phyloP scores from a whole-genome alignment of 2,113 vertebrate genomes.

The Alectura lathami region DNA sequence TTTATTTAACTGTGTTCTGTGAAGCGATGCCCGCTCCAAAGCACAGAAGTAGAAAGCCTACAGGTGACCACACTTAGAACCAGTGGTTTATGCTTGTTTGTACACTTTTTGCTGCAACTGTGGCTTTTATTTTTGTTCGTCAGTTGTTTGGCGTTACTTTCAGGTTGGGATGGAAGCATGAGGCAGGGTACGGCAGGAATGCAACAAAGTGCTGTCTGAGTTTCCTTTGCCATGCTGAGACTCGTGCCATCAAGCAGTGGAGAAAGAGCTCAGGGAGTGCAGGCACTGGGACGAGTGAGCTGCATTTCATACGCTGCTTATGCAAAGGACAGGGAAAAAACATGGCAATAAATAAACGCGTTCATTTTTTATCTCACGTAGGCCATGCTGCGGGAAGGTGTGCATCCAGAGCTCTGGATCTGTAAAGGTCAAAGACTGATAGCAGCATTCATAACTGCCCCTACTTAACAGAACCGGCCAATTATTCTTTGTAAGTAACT shows the following conservation, averaged over 20 bases:
- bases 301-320: neutral
- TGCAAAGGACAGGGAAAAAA: neutral
- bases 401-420: neutral
- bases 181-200: neutral
- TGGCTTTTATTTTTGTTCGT: accelerated
- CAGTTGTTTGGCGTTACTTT: neutral
- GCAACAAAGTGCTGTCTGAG: accelerated
- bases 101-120: accelerated
- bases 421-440: conserved; percentile 52
- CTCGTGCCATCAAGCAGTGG: neutral
- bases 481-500: neutral
- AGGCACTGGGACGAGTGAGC: neutral
- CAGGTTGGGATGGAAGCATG: accelerated
- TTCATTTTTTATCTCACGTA: neutral
- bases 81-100: accelerated
- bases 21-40: neutral
- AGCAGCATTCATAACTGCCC: conserved; percentile 9
- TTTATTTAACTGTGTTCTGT: accelerated
- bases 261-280: neutral
- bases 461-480: neutral
- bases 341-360: neutral
- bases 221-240: neutral
- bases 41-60: neutral
- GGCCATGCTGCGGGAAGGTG: conserved; percentile 3
- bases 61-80: accelerated